Conservation (phyloP, 2,113 vertebrate species). For the Craseonycteris thonglongyai region DNA sequence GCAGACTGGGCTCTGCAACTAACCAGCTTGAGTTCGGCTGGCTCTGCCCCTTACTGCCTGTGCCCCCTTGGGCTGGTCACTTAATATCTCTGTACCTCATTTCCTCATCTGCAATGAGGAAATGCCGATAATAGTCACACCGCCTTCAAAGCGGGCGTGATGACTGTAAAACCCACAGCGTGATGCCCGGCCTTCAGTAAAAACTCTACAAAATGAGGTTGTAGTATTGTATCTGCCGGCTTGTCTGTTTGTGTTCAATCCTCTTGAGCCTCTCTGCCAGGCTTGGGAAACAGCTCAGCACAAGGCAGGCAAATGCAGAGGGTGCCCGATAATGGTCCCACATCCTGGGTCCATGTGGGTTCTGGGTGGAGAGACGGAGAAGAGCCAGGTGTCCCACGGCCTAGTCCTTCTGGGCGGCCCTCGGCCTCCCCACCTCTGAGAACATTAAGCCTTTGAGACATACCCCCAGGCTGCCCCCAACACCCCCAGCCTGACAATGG, state of each 20-base stretch:
- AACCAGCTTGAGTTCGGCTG: background rate
- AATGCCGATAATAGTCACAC: rapidly evolving
- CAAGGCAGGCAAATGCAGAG: background rate
- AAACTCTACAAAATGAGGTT: background rate
- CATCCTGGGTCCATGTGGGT: background rate
- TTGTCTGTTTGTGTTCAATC: background rate
- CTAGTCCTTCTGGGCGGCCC: background rate
- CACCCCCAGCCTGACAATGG: conserved; percentile 35
- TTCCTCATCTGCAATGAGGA: background rate
- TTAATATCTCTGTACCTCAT: background rate
- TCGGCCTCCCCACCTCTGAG: conserved; percentile 37
- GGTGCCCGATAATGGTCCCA: background rate
- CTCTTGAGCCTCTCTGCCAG: background rate
- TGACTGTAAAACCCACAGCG: background rate
- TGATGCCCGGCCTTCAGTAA: background rate
- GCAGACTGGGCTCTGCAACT: background rate
- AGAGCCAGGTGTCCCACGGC: background rate
- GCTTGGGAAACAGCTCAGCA: background rate
- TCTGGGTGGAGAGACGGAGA: background rate
- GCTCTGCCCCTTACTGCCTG: background rate
- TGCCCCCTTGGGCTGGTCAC: background rate
- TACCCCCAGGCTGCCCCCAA: background rate
- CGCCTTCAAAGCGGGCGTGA: background rate
- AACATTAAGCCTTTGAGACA: conserved; percentile 56
- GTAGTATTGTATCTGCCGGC: background rate